Percentiles rank a stretch among this genome's conserved stretches.
Evolutionary conservation across 2,113 vertebrate genomes (phyloP).

Genomic region (Cheilinus undulatus): DNA sequence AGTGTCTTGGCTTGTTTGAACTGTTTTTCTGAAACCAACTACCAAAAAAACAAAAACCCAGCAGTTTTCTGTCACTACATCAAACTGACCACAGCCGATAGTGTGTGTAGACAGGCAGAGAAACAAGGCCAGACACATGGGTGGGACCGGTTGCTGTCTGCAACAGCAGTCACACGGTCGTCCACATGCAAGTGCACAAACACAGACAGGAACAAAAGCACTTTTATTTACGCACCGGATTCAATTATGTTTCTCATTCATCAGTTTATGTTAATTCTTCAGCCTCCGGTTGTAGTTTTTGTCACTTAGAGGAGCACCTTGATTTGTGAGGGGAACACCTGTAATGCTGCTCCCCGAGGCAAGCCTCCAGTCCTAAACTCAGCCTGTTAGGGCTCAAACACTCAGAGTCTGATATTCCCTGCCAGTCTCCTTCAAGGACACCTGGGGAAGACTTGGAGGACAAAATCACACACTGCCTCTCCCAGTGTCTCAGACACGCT

Average conservation of each 20-base stretch:
- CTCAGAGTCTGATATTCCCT: constrained; percentile 68
- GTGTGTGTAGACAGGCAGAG: constrained; percentile 68
- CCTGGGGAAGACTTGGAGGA: constrained; percentile 80
- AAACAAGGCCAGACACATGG: constrained; percentile 74
- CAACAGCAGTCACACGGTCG: constrained; percentile 46
- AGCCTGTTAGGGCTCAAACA: constrained; percentile 57
- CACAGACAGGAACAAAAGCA: constrained; percentile 36
- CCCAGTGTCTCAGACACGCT: constrained; percentile 71
- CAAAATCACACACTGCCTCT: constrained; percentile 79
- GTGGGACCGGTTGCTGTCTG: constrained; percentile 67
- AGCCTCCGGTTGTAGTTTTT: constrained; percentile 50
- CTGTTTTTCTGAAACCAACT: constrained; percentile 5
- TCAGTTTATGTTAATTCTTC: constrained; percentile 46
- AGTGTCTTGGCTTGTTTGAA: constrained; percentile 4
- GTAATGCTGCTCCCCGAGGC: constrained; percentile 64
- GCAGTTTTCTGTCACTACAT: constrained; percentile 35
- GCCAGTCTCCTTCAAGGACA: constrained; percentile 80
- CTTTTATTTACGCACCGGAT: constrained; percentile 41
- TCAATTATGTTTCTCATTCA: constrained; percentile 58
- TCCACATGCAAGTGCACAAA: constrained; percentile 34
- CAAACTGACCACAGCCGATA: constrained; percentile 56
- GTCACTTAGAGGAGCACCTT: constrained; percentile 47
- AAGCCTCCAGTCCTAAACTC: constrained; percentile 67
- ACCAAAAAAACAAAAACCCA: not conserved
- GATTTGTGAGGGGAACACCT: constrained; percentile 70